These are phyloP conservation scores for Dasypus novemcinctus DNA, from an alignment of 2,113 vertebrate genomes.

Conservation along the genomic window DNA sequence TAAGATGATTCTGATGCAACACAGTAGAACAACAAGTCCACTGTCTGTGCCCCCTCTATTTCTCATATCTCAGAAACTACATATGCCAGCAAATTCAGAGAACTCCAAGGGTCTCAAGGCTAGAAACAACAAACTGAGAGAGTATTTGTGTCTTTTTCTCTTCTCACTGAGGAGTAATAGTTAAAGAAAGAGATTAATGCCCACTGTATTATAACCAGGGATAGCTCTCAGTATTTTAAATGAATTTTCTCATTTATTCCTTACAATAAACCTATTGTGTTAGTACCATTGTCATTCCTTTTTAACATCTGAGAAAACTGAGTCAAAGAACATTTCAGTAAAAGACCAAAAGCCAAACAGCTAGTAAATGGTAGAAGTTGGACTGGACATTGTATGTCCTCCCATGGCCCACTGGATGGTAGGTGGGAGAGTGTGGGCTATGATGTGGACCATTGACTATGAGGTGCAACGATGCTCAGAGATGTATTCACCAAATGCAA, in stretches of 20 bases:
- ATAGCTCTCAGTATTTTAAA: background rate
- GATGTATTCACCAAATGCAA: too few species aligned
- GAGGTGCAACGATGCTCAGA: too few species aligned
- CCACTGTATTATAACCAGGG: background rate
- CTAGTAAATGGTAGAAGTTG: background rate
- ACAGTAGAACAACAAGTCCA: background rate
- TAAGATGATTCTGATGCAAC: background rate
- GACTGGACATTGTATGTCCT: too few species aligned
- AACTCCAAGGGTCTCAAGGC: background rate
- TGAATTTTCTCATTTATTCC: background rate
- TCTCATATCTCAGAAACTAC: background rate
- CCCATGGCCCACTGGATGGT: too few species aligned
- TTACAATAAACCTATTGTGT: background rate
- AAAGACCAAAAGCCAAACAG: background rate
- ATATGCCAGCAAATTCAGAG: background rate
- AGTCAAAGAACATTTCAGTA: background rate
- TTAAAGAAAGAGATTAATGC: background rate
- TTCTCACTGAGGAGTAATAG: background rate
- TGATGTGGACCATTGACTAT: too few species aligned
- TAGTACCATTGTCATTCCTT: background rate
- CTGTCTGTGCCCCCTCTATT: too few species aligned
- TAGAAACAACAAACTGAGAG: background rate
- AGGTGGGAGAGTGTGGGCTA: too few species aligned
- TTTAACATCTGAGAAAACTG: background rate
- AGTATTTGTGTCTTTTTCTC: background rate